Conservation (phyloP, 2,888 invertebrate species). For the Monopis laevigella region DNA sequence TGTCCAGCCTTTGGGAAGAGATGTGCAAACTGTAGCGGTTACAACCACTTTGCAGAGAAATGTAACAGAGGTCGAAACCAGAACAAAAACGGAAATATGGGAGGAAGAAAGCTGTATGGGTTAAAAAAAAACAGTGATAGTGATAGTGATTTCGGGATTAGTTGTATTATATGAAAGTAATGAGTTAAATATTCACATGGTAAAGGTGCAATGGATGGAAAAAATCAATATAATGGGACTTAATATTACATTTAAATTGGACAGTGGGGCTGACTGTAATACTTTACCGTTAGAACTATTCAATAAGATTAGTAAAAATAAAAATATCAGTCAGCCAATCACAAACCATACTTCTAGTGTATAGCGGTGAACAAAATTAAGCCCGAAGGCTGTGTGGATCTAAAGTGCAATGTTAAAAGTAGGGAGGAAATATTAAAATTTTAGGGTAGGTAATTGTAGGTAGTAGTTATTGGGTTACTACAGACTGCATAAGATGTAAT, state of each 20-base stretch:
- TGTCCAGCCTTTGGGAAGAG: background rate
- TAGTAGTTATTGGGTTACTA: too few species aligned
- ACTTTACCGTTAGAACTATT: too few species aligned
- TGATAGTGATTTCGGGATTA: background rate
- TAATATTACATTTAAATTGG: constrained; percentile 3
- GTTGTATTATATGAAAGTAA: background rate
- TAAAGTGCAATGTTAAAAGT: too few species aligned
- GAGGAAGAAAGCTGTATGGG: background rate
- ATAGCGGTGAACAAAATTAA: too few species aligned
- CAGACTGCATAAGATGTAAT: too few species aligned
- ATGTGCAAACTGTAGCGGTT: background rate
- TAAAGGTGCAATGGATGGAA: background rate
- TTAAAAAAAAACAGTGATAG: background rate
- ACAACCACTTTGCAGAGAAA: background rate
- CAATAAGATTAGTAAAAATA: too few species aligned
- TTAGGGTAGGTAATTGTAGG: too few species aligned
- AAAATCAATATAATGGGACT: background rate
- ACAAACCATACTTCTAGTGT: too few species aligned
- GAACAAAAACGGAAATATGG: background rate
- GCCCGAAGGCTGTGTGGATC: too few species aligned
- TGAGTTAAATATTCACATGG: background rate
- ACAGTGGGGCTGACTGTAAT: background rate
- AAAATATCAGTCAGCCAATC: too few species aligned
- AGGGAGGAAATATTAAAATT: too few species aligned
- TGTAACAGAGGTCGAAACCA: background rate